Conservation (phyloP, 2,797 vertebrate species). For the Clarias platycephalus region DNA sequence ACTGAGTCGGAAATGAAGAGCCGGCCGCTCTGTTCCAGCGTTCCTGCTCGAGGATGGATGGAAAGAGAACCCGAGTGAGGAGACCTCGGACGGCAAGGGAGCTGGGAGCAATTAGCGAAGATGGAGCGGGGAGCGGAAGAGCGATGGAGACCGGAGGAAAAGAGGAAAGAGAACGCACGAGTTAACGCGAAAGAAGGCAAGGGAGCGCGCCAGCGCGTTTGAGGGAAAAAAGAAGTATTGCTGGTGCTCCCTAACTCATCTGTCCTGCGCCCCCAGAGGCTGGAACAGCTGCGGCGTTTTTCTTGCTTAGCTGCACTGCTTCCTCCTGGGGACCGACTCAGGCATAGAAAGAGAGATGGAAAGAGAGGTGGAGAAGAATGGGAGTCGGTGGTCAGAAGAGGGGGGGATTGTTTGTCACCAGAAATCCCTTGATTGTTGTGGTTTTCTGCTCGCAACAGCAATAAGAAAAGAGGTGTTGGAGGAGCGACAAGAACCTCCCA, state of each 20-base stretch:
- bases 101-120: conserved; percentile 53
- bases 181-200: conserved; percentile 33
- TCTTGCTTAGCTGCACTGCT: conserved; percentile 53
- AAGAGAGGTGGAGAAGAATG: conserved; percentile 56
- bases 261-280: conserved; percentile 63
- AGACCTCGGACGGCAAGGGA: conserved; percentile 35
- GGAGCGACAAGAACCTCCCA: background rate
- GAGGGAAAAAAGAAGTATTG: conserved; percentile 21
- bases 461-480: conserved; percentile 38
- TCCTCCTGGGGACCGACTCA: conserved; percentile 38
- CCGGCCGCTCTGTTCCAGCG: background rate
- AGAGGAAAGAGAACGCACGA: conserved; percentile 38
- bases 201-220: conserved; percentile 23
- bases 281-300: conserved; percentile 68
- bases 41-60: conserved; percentile 23
- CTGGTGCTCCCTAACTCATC: conserved; percentile 61
- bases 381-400: conserved; percentile 40
- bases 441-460: conserved; percentile 64
- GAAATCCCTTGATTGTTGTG: conserved; percentile 66
- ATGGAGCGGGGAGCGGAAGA: conserved; percentile 36
- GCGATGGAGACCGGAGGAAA: conserved; percentile 24
- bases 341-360: conserved; percentile 17
- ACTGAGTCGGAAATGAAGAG: conserved; percentile 10
- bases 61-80: conserved; percentile 13
- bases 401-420: conserved; percentile 57